A percentile compares a stretch with the other conserved stretches of the same genome.
phyloP scores from a whole-genome alignment of 37 sponge, comb jelly and placozoan genomes.

The Beroe forskalii region DNA sequence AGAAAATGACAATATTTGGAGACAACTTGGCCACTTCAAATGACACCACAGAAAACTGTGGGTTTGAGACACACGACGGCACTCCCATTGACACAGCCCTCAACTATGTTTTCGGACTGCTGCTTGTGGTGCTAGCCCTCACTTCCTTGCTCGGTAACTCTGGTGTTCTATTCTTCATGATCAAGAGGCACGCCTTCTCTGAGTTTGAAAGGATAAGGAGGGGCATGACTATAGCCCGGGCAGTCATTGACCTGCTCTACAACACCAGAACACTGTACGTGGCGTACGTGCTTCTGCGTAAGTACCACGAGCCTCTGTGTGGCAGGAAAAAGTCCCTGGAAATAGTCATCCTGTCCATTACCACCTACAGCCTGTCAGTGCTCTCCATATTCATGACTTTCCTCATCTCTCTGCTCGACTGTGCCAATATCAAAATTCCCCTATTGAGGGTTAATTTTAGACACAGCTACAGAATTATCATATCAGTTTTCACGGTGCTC shows the following conservation, averaged over 20 bases:
- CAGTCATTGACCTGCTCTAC: background rate
- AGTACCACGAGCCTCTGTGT: background rate
- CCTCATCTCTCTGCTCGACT: background rate
- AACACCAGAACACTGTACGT: conserved; percentile 8
- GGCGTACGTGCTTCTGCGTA: background rate
- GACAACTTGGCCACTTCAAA: background rate
- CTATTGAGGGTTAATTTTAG: background rate
- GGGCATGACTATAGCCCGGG: background rate
- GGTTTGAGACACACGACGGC: background rate
- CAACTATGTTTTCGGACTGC: background rate
- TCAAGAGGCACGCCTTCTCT: conserved; percentile 6
- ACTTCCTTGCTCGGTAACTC: background rate
- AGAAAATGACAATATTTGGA: conserved; percentile 33
- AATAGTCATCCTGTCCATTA: background rate
- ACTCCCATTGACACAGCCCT: background rate
- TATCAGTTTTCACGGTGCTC: background rate
- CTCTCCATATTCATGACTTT: background rate
- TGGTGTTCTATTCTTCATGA: background rate
- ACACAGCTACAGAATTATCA: background rate
- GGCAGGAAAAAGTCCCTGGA: background rate
- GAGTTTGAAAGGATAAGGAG: background rate
- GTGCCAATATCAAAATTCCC: background rate
- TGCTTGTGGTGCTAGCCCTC: background rate
- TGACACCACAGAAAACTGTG: background rate
- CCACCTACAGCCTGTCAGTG: background rate